phyloP scores from a whole-genome alignment of 2,113 vertebrate genomes.

The Gopherus flavomarginatus region DNA sequence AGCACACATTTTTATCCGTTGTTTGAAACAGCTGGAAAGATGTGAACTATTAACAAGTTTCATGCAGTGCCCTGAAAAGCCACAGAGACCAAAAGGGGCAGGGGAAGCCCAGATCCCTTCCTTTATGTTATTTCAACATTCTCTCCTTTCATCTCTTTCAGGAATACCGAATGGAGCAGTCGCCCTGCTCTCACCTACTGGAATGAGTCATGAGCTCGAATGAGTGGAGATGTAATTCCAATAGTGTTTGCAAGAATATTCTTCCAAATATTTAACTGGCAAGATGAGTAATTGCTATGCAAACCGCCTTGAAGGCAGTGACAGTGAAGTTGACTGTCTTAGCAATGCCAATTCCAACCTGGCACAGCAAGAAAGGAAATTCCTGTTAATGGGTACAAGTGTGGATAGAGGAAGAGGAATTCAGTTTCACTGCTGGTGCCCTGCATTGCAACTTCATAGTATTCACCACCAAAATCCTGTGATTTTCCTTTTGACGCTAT shows the following conservation, averaged over 20 bases:
- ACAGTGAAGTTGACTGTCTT: neutral
- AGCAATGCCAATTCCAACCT: neutral
- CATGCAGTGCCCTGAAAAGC: neutral
- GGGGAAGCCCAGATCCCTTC: neutral
- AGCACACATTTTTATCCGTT: neutral
- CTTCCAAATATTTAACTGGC: neutral
- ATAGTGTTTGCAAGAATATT: neutral
- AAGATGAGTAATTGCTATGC: accelerated
- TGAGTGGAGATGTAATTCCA: neutral
- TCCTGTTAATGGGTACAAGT: neutral
- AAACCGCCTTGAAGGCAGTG: neutral
- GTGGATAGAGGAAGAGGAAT: neutral
- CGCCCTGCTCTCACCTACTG: neutral
- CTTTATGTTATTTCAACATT: neutral
- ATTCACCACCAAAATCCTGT: neutral
- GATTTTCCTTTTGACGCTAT: neutral
- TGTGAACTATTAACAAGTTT: neutral
- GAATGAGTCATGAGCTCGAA: neutral
- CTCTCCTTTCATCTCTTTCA: neutral
- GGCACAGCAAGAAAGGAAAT: neutral
- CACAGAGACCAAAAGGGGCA: accelerated
- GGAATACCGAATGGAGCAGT: neutral
- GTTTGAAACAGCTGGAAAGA: neutral
- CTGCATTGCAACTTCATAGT: neutral
- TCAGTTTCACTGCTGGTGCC: neutral